These are phyloP conservation scores for Pantherophis guttatus DNA, from an alignment of 2,113 vertebrate species.

Conservation along the genomic window DNA sequence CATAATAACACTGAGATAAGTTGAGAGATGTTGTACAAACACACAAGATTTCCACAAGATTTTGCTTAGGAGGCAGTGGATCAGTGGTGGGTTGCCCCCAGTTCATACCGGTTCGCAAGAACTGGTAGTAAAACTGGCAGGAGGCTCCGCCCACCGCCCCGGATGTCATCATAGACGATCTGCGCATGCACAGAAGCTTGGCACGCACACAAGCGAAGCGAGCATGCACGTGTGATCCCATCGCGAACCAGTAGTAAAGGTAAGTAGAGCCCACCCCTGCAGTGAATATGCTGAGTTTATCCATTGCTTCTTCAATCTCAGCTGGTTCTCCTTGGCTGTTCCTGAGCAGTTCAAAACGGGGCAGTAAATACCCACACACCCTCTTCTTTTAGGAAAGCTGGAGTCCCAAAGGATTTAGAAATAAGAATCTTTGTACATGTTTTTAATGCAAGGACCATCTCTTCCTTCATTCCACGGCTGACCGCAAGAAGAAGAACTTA, in stretches of 20 bases:
- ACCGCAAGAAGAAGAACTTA: not conserved
- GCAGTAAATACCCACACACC: not conserved
- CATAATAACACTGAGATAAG: not conserved
- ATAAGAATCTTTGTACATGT: not conserved
- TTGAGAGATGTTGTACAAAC: not conserved
- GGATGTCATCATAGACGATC: too few species aligned
- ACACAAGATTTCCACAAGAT: not conserved
- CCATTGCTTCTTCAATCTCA: not conserved
- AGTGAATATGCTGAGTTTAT: not conserved
- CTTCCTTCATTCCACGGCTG: not conserved
- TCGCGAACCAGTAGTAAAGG: too few species aligned
- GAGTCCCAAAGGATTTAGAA: not conserved
- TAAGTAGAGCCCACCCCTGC: too few species aligned
- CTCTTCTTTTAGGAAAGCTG: fast-evolving
- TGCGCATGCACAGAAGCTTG: too few species aligned
- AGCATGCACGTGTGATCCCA: too few species aligned
- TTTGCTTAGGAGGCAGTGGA: not conserved
- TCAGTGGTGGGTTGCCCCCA: too few species aligned
- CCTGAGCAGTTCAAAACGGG: not conserved
- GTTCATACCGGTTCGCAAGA: too few species aligned
- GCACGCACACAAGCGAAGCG: too few species aligned
- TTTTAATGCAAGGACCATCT: not conserved
- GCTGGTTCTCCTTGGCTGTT: fast-evolving
- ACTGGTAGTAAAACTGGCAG: too few species aligned
- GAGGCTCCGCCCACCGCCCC: too few species aligned